Evolutionary conservation across 2,797 vertebrate genomes (phyloP).

Genomic region (Syngnathus acus): DNA sequence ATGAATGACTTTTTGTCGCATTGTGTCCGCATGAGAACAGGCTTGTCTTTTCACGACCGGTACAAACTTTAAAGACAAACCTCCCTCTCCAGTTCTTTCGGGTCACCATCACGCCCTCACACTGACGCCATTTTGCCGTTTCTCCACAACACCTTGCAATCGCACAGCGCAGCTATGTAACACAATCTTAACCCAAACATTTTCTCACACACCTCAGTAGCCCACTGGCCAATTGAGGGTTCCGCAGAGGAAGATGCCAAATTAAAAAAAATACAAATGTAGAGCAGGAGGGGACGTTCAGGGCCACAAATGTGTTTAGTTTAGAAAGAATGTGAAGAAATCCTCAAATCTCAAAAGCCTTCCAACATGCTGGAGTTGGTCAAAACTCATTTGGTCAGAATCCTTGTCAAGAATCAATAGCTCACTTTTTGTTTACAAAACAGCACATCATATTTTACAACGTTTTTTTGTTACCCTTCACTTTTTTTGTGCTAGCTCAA

Average conservation of each 20-base stretch:
- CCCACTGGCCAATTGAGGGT: conserved; percentile 22
- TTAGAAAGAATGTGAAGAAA: neutral
- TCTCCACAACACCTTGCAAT: conserved; percentile 58
- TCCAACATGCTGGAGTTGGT: neutral
- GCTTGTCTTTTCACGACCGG: neutral
- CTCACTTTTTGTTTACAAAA: neutral
- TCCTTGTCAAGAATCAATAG: neutral
- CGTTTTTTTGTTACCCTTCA: no score
- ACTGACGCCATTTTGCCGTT: neutral
- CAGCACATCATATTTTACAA: neutral
- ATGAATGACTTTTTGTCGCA: no score
- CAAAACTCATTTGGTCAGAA: neutral
- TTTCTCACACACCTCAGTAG: conserved; percentile 20
- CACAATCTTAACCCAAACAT: conserved; percentile 59
- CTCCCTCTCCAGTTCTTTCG: conserved; percentile 4
- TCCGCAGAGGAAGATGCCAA: conserved; percentile 20
- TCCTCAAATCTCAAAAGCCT: neutral
- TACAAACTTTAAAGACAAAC: neutral
- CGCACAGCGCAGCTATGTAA: conserved; percentile 63
- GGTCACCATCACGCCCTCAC: conserved; percentile 18
- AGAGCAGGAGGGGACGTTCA: neutral
- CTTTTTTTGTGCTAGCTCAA: neutral
- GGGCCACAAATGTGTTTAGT: neutral
- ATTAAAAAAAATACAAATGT: conserved; percentile 28
- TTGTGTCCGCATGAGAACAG: neutral